Evolutionary conservation across 1,140 invertebrate species (phyloP).

Genomic region (Cataglyphis hispanica): DNA sequence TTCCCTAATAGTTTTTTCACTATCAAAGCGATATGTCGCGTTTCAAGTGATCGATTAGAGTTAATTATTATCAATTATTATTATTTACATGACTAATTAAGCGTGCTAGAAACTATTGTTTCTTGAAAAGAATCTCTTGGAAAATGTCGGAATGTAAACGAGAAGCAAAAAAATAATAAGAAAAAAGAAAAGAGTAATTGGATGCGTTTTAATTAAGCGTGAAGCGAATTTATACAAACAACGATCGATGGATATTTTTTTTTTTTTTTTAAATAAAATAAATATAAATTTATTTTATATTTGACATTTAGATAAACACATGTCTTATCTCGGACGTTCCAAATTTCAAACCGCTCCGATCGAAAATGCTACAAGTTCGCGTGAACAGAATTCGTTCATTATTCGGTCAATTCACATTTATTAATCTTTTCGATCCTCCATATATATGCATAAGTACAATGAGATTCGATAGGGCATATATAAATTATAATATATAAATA

Average conservation of each 20-base stretch:
- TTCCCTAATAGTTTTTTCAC: background rate
- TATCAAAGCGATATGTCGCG: background rate
- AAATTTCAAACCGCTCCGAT: constrained; percentile 12
- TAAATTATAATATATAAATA: background rate
- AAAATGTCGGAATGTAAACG: background rate
- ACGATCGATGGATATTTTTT: background rate
- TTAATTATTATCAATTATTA: constrained; percentile 18
- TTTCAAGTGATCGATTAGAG: background rate
- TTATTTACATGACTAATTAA: background rate
- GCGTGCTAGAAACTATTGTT: constrained; percentile 3
- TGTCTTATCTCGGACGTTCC: background rate
- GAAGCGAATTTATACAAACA: background rate
- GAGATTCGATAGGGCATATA: background rate
- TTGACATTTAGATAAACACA: background rate
- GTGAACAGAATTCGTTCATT: background rate
- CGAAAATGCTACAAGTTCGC: background rate
- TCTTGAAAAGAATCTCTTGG: background rate
- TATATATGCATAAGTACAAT: background rate
- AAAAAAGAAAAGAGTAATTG: background rate
- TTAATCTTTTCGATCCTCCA: constrained; percentile 33
- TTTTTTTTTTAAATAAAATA: background rate
- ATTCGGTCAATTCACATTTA: background rate
- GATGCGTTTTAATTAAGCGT: background rate
- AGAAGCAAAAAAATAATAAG: background rate
- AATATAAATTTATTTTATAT: constrained; percentile 3